phyloP scores from a whole-genome alignment of 2,888 invertebrate species.

The Orchesella flavescens region DNA sequence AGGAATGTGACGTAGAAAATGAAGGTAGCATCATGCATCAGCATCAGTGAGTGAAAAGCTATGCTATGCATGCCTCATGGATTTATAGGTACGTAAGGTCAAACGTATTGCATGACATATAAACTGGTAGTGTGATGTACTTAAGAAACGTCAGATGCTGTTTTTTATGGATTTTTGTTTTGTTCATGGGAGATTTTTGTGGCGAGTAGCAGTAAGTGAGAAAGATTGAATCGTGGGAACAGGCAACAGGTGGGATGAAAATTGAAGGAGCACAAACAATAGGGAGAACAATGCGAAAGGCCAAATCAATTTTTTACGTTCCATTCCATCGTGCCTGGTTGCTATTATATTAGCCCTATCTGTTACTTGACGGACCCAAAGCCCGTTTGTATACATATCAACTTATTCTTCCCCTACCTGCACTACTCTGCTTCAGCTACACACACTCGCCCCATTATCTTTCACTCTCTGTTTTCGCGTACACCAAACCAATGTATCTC shows the following conservation, averaged over 20 bases:
- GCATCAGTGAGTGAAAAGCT: too few species aligned
- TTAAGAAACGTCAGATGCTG: slow-evolving; percentile 51
- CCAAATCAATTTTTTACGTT: slow-evolving; percentile 63
- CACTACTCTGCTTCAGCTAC: too few species aligned
- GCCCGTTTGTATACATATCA: slow-evolving; percentile 29
- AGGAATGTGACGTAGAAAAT: slow-evolving; percentile 10
- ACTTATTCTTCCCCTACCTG: slow-evolving; percentile 5
- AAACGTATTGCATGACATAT: slow-evolving; percentile 60
- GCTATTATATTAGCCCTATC: slow-evolving; percentile 3
- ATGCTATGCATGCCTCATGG: slow-evolving; percentile 20
- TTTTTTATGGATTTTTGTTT: slow-evolving; percentile 47
- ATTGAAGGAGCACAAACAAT: slow-evolving; percentile 54
- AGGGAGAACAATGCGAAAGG: slow-evolving; percentile 56
- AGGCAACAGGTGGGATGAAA: slow-evolving; percentile 71
- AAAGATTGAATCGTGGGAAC: slow-evolving; percentile 69
- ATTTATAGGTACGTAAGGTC: slow-evolving; percentile 59
- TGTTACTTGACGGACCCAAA: slow-evolving; percentile 32
- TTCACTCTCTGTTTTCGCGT: slow-evolving; percentile 6
- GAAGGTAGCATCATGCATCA: slow-evolving; percentile 5
- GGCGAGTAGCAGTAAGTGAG: slow-evolving; percentile 30
- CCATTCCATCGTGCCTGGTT: slow-evolving; percentile 48
- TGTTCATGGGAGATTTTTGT: slow-evolving; percentile 6
- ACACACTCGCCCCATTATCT: background rate
- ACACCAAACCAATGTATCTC: too few species aligned
- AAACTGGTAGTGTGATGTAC: slow-evolving; percentile 46